Evolutionary conservation across 30 jellyfish, hydroid and myxozoan genomes (phyloP), one percentile per base, ranked within the genome.

Genomic region (Sanderia malayensis): DNA sequence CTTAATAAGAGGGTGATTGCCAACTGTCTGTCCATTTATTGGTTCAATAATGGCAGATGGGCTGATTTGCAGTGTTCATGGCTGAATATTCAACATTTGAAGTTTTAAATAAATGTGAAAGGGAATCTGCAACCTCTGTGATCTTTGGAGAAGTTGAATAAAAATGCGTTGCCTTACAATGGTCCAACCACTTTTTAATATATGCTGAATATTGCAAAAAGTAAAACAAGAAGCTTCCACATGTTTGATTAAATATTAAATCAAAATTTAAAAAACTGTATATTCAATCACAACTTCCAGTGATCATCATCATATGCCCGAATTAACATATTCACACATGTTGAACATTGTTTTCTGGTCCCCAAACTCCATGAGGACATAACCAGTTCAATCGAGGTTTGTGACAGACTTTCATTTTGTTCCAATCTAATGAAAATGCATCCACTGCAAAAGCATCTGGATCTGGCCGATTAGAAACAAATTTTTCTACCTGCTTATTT

Each of bases 371-470:
- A 67, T 67, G 80, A 67, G 44, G 80, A 1, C 80, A 67, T 31
- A 31, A 37, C 44, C 37, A 67, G 66, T 2, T 67, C 66, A 10
- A 33, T 46, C 7, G 80, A 34, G 20, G n/a, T 67, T 67, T 34
- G 58, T 63, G 76, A 67, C 44, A 67, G 25, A 67, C 33, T 34
- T 41, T 67, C 9, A 67, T 44, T 34, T 32, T 23, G 30, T 30
- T 76, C 82, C 88, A 76, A 31, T 45, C 32, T n/a, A 78, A n/a
- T 22, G 90, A 37, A 26, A 78, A 78, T 52, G 83, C 83, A 78
- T 78, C 75, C 19, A 62, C 52, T 13, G 52, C 83, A 29, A 22
- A 29, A 47, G 76, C 62, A 45, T 9, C 61, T 46, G 90, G 90
- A 29, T 67, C 90, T 4, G 76, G 90, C n/a, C 66, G 59, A 31